Evolutionary conservation across 2,797 vertebrate species (phyloP).

Genomic region (Cacajao melanocephalus): DNA sequence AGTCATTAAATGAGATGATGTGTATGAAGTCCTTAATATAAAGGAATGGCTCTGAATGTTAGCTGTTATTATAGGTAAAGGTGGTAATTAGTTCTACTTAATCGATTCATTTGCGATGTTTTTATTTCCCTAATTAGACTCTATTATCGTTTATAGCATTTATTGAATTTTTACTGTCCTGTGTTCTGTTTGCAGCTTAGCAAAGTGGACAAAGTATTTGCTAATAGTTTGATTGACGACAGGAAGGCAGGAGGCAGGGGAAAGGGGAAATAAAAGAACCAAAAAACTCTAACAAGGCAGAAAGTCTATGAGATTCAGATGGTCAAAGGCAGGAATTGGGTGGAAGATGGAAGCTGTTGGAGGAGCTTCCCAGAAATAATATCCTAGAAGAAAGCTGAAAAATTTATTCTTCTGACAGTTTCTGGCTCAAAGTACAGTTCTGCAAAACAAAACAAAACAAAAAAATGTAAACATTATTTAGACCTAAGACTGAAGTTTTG

Average conservation of each 20-base stretch:
- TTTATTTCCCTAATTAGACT: conserved; percentile 32
- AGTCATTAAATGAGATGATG: background rate
- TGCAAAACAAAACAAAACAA: background rate
- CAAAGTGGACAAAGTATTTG: background rate
- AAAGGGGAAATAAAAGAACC: background rate
- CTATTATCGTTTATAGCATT: background rate
- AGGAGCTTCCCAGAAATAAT: background rate
- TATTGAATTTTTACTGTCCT: background rate
- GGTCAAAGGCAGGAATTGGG: background rate
- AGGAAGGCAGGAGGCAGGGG: background rate
- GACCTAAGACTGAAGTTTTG: background rate
- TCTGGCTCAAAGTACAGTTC: conserved; percentile 16
- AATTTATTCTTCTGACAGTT: conserved; percentile 7
- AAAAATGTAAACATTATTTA: conserved; percentile 9
- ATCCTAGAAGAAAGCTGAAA: conserved; percentile 32
- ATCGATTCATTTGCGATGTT: background rate
- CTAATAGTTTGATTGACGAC: conserved; percentile 30
- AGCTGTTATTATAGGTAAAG: background rate
- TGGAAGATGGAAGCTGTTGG: background rate
- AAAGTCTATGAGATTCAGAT: background rate
- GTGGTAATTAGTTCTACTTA: conserved; percentile 6
- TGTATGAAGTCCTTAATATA: background rate
- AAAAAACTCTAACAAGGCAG: background rate
- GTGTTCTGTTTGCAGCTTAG: background rate
- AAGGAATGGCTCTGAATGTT: background rate